These are phyloP conservation scores for Gonioctena quinquepunctata DNA, from an alignment of 1,140 invertebrate genomes.

Conservation along the genomic window DNA sequence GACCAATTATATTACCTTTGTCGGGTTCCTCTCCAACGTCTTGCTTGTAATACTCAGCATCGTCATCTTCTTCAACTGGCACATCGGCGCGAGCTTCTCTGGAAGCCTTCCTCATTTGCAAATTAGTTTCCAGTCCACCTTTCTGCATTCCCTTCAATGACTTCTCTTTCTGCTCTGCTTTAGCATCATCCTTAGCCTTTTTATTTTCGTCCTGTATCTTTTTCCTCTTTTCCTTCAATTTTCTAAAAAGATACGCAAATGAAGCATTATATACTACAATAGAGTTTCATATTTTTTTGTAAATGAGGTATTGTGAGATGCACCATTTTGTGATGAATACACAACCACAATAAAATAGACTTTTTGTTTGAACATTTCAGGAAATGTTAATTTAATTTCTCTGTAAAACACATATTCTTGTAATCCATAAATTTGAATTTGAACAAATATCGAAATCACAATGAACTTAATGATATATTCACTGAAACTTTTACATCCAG, in stretches of 20 bases:
- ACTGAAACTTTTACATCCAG: too few relatives aligned
- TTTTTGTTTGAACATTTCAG: too few relatives aligned
- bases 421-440: too few relatives aligned
- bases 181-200: conserved; percentile 68
- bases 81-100: conserved; percentile 33
- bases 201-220: conserved; percentile 77
- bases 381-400: too few relatives aligned
- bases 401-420: too few relatives aligned
- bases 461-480: too few relatives aligned
- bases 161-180: conserved; percentile 71
- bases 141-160: conserved; percentile 68
- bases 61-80: conserved; percentile 67
- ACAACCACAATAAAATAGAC: too few relatives aligned
- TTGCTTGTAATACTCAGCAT: conserved; percentile 80
- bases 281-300: too few relatives aligned
- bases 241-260: conserved; percentile 59
- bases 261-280: too few relatives aligned
- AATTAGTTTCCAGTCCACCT: conserved; percentile 37
- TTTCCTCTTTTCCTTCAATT: conserved; percentile 76
- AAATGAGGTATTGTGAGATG: too few relatives aligned
- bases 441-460: too few relatives aligned
- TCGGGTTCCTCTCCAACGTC: conserved; percentile 88
- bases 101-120: conserved; percentile 57
- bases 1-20: conserved; percentile 55
- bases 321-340: too few relatives aligned